Evolutionary conservation across 2,797 vertebrate species (phyloP).

Genomic region (Ptychobarbus kaznakovi): DNA sequence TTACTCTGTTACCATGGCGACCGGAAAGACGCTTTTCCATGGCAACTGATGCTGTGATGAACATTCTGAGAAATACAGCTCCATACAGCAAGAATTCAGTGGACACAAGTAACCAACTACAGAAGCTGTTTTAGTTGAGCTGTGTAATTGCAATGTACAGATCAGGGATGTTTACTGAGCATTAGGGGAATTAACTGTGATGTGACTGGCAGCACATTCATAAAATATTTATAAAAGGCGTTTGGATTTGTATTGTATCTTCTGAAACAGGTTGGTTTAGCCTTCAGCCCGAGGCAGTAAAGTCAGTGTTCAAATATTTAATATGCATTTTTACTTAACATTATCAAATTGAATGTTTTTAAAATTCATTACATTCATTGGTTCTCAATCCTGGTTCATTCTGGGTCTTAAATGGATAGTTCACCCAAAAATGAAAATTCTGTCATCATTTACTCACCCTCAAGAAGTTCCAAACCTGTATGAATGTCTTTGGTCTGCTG

Average conservation of each 20-base stretch:
- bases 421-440: no score
- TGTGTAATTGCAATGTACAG: neutral
- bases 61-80: conserved; percentile 48
- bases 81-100: conserved; percentile 26
- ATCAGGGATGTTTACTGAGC: conserved; percentile 4
- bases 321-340: neutral
- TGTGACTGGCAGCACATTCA: neutral
- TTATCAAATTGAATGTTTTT: neutral
- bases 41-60: conserved; percentile 66
- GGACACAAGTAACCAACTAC: neutral
- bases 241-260: neutral
- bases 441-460: no score
- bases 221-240: neutral
- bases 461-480: no score
- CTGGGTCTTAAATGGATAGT: neutral
- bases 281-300: neutral
- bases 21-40: conserved; percentile 59
- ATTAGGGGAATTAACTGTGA: neutral
- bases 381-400: neutral
- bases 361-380: neutral
- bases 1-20: conserved; percentile 64
- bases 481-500: no score
- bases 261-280: neutral
- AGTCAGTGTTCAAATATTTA: neutral
- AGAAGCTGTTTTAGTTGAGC: neutral